A percentile compares a stretch with the other conserved stretches of the same genome.
Evolutionary conservation across 2,113 vertebrate genomes (phyloP).

Genomic region (Macaca nemestrina): DNA sequence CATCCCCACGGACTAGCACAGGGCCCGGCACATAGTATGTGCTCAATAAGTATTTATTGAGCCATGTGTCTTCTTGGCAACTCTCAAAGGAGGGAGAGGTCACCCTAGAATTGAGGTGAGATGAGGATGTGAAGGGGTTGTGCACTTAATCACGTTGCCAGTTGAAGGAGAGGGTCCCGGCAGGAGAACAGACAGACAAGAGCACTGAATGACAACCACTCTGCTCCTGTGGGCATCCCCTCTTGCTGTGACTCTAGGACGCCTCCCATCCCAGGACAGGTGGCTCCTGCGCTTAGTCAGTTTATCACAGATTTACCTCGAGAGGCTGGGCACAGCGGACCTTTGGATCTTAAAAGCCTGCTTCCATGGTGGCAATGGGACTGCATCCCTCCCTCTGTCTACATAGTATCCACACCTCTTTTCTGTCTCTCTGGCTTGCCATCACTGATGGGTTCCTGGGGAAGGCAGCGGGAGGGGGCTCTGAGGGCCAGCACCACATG

Average conservation of each 20-base stretch:
- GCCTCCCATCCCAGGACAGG: background rate
- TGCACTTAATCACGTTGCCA: too few relatives aligned
- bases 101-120: too few relatives aligned
- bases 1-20: background rate
- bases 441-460: background rate
- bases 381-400: rapidly evolving
- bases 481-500: rapidly evolving
- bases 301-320: background rate
- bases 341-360: background rate
- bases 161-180: background rate
- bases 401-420: rapidly evolving
- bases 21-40: background rate
- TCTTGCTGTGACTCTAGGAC: background rate
- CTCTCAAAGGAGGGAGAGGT: background rate
- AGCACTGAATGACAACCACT: background rate
- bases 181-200: background rate
- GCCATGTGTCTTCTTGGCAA: background rate
- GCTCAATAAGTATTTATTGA: background rate
- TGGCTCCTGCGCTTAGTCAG: background rate
- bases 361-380: background rate
- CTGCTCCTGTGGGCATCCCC: background rate
- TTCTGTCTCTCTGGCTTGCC: background rate
- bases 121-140: too few relatives aligned
- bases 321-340: background rate
- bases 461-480: background rate